Conservation (phyloP, 2,888 invertebrate genomes). For the Pterostichus madidus region DNA sequence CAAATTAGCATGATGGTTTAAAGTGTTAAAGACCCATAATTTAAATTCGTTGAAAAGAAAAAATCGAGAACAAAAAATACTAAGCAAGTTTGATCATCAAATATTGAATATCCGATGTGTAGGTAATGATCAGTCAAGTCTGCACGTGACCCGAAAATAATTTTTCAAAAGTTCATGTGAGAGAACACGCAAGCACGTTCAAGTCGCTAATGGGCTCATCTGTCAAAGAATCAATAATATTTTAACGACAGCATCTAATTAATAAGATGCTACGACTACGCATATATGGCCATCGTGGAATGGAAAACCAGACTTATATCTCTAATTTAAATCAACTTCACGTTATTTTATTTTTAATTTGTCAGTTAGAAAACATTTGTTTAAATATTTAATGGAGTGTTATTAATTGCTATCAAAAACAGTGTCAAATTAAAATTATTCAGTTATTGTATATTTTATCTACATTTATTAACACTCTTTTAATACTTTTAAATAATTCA, state of each 20-base stretch:
- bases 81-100: conserved; percentile 20
- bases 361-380: conserved; percentile 35
- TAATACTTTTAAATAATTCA: not conserved
- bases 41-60: conserved; percentile 51
- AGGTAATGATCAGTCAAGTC: conserved; percentile 25
- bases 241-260: conserved; percentile 55
- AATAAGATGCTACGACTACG: conserved; percentile 30
- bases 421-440: conserved; percentile 22
- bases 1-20: conserved; percentile 45
- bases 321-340: conserved; percentile 19
- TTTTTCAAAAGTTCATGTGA: conserved; percentile 63
- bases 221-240: conserved; percentile 56
- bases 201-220: conserved; percentile 53
- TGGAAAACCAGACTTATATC: conserved; percentile 36
- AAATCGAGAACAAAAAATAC: conserved; percentile 20
- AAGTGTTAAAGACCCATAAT: conserved; percentile 49
- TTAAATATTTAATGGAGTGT: conserved; percentile 30
- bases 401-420: conserved; percentile 34
- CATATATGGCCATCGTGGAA: conserved; percentile 34
- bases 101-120: conserved; percentile 16
- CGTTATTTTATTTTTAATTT: conserved; percentile 38
- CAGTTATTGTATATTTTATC: not conserved
- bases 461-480: not conserved
- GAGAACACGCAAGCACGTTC: conserved; percentile 46
- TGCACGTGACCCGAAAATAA: conserved; percentile 61